Conservation (phyloP, 2,888 invertebrate species). For the Orthosia cruda region DNA sequence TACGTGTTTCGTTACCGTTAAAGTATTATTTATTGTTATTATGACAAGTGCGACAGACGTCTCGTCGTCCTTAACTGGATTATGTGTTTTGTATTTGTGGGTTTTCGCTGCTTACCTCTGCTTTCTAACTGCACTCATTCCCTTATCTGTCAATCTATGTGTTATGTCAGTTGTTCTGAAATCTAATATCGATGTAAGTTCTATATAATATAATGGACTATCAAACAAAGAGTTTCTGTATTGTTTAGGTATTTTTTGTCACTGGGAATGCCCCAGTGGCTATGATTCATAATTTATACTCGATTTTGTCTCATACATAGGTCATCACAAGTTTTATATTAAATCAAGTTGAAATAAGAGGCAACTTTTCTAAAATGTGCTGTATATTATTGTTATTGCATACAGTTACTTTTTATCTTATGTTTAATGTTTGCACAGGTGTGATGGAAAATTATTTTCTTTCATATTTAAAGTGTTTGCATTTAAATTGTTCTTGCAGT, state of each 20-base stretch:
- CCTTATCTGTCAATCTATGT: conserved; percentile 1
- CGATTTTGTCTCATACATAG: background rate
- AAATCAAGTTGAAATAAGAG: background rate
- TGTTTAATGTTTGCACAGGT: conserved; percentile 29
- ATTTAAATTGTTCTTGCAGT: conserved; percentile 3
- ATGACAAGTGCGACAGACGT: conserved; percentile 36
- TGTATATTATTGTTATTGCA: background rate
- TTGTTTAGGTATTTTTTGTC: conserved; percentile 15
- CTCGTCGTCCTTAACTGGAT: conserved; percentile 56
- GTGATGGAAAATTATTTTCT: conserved; percentile 16
- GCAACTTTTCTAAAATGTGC: background rate
- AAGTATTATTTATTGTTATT: conserved; percentile 41
- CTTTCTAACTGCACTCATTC: conserved; percentile 32
- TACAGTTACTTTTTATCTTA: conserved; percentile 11
- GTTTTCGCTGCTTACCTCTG: conserved; percentile 53
- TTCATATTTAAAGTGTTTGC: background rate
- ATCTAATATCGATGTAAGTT: background rate
- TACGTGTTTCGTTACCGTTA: conserved; percentile 31
- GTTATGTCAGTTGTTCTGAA: background rate
- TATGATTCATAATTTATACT: conserved; percentile 46
- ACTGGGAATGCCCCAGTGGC: conserved; percentile 38
- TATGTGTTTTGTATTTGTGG: conserved; percentile 61
- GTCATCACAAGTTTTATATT: background rate
- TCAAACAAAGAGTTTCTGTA: conserved; percentile 14
- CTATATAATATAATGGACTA: background rate